Evolutionary conservation across 2,888 invertebrate species (phyloP).

Genomic region (Dyspetes luteomarginatus): DNA sequence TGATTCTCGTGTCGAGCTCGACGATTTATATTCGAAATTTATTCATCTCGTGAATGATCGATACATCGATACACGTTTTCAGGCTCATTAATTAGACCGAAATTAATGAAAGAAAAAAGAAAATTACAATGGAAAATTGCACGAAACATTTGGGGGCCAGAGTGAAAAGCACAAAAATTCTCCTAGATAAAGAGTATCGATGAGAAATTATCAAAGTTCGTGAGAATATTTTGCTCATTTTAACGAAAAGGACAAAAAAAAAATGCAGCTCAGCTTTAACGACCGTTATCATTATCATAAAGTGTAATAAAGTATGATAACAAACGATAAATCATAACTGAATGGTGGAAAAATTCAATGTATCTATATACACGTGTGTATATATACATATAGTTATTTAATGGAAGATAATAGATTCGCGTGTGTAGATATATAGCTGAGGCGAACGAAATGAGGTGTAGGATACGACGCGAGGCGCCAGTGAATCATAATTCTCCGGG

Average conservation of each 20-base stretch:
- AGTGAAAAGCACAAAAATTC: neutral
- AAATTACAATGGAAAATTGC: too few relatives aligned
- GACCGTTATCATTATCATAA: neutral
- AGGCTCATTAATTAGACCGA: too few relatives aligned
- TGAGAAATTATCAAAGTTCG: neutral
- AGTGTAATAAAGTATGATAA: neutral
- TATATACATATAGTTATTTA: slow-evolving; percentile 27
- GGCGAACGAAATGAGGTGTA: slow-evolving; percentile 57
- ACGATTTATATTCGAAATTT: neutral
- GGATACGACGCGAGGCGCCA: slow-evolving; percentile 56
- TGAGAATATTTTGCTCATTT: neutral
- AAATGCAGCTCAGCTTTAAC: too few relatives aligned
- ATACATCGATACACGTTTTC: too few relatives aligned
- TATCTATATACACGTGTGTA: neutral
- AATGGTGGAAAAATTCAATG: slow-evolving; percentile 4
- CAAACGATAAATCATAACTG: slow-evolving; percentile 12
- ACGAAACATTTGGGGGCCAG: neutral
- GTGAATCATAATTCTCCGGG: slow-evolving; percentile 59
- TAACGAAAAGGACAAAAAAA: too few relatives aligned
- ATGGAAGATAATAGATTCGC: slow-evolving; percentile 34
- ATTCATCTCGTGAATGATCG: neutral
- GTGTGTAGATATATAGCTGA: slow-evolving; percentile 27
- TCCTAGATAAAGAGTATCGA: neutral
- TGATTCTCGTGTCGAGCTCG: slow-evolving; percentile 20
- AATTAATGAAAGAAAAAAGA: too few relatives aligned